Base-by-base conservation (phyloP, 2,888 invertebrate species). In the Parapristionchus giblindavisi region DNA sequence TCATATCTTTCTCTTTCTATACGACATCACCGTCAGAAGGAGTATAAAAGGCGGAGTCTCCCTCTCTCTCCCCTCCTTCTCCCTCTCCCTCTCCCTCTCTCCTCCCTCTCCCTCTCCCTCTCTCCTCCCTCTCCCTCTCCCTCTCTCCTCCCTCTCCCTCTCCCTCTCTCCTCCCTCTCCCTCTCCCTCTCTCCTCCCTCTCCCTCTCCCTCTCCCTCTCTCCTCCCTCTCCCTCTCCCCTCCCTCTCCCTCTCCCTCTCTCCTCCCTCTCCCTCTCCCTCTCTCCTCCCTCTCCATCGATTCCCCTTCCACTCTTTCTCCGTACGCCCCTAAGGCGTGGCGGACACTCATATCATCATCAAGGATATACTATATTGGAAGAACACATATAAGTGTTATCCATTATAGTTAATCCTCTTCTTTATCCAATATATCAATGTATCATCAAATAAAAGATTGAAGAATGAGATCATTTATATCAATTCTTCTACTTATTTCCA, bases 191-290 rank as follows among this genome's bases (percentile, higher is more conserved):
- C n/a, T 36, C 27, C 17, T 27, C 61, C 60, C 58, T 34, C 21
- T 34, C 58, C 58, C 58, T 21, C 14, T 34, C 58, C 58, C 58
- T 4, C 58, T 34, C 58, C 60, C 3, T 38, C 32, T 48, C 63
- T n/a, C 51, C 21, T 51, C 21, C 21, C 51, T n/a, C 56, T n/a
- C 66, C 36, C 48, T 34, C 6, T 65, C 52, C 21, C 8, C 29
- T 34, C 34, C 36, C 34, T 34, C 34, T 34, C 34, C 38, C 36
- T n/a, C n/a, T 52, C 52, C 66, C 36, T 68, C 68, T 27, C 36
- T 36, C 40, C 52, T 38, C 34, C 34, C 38, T 68, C 68, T 68
- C 68, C 52, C 34, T 68, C 36, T 38, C 52, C 68, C n/a, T 51
- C 3, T n/a, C n/a, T n/a, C n/a, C n/a, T n/a, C n/a, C n/a, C n/a